These are phyloP conservation scores for Anthophora plumipes DNA, from an alignment of 2,888 invertebrate species.

Conservation along the genomic window DNA sequence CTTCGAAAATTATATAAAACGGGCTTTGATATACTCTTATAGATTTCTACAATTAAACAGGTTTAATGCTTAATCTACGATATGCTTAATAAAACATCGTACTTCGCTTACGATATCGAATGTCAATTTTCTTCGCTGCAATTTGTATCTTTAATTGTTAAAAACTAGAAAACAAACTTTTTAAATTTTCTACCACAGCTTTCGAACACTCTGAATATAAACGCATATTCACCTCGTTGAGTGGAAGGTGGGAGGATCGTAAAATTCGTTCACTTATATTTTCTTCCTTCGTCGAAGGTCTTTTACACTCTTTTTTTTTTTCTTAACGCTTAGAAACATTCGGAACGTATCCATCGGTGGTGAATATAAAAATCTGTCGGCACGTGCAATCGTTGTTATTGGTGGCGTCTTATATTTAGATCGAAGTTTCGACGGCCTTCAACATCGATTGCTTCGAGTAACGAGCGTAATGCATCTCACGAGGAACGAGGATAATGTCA, in stretches of 20 bases:
- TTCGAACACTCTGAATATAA: neutral
- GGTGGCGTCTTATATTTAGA: constrained; percentile 46
- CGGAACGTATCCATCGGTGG: neutral
- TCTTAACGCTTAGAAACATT: neutral
- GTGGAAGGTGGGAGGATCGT: neutral
- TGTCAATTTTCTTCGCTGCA: too few relatives aligned
- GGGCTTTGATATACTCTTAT: too few relatives aligned
- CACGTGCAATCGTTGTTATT: constrained; percentile 32
- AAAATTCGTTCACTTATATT: neutral
- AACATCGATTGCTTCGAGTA: neutral
- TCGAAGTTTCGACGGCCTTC: constrained; percentile 19
- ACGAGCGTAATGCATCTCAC: constrained; percentile 26
- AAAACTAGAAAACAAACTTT: too few relatives aligned
- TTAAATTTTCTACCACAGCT: too few relatives aligned
- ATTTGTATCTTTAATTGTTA: too few relatives aligned
- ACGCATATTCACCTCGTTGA: neutral
- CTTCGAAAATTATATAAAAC: too few relatives aligned
- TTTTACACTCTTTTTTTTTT: neutral
- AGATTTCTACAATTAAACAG: too few relatives aligned
- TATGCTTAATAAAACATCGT: too few relatives aligned
- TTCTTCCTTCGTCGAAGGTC: neutral
- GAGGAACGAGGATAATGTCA: constrained; percentile 3
- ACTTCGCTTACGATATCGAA: too few relatives aligned
- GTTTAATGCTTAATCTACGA: too few relatives aligned
- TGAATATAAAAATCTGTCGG: constrained; percentile 32